These are phyloP conservation scores for Salvelinus fontinalis DNA, from an alignment of 2,113 vertebrate genomes.

Conservation along the genomic window DNA sequence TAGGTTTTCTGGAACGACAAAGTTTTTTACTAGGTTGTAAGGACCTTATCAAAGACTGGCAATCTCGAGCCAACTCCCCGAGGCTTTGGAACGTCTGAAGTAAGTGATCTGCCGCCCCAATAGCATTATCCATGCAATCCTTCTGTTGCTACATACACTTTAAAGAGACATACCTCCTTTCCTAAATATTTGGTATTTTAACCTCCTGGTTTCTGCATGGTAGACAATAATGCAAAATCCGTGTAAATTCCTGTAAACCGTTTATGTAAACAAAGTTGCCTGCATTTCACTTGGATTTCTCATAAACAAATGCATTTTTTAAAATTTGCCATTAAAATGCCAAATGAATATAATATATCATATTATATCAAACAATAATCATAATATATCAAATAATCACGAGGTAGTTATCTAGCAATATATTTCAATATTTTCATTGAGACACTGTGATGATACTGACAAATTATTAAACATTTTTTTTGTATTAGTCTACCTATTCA, in stretches of 20 bases:
- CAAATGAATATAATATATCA: too few relatives aligned
- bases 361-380: too few relatives aligned
- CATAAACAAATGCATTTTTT: too few relatives aligned
- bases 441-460: not conserved
- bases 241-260: too few relatives aligned
- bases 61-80: constrained; percentile 85
- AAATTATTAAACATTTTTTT: not conserved
- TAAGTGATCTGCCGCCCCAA: constrained; percentile 86
- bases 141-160: constrained; percentile 76
- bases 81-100: constrained; percentile 80
- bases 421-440: not conserved
- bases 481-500: constrained; percentile 37
- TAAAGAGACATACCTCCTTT: constrained; percentile 68
- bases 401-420: too few relatives aligned
- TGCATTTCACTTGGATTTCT: too few relatives aligned
- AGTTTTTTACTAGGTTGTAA: constrained; percentile 78
- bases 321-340: too few relatives aligned
- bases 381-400: too few relatives aligned
- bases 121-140: constrained; percentile 71
- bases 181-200: constrained; percentile 37
- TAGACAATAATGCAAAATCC: not conserved
- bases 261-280: too few relatives aligned
- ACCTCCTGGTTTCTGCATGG: constrained; percentile 7
- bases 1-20: constrained; percentile 2
- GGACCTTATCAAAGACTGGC: constrained; percentile 95